Base-by-base conservation (phyloP, 2,113 vertebrate genomes). In the Hassar affinis region DNA sequence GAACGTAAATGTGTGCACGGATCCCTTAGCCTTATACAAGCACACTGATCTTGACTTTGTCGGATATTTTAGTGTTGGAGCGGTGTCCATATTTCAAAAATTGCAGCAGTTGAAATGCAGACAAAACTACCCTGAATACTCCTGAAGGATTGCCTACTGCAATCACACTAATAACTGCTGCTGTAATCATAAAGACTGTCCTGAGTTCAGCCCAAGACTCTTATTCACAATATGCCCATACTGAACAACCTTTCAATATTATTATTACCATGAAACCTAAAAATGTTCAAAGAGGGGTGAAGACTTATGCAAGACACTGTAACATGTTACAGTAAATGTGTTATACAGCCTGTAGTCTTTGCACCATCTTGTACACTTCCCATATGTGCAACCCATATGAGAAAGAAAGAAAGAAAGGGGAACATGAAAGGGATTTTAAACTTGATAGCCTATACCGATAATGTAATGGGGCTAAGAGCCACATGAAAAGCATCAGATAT, bases 381-480 rank as follows among this genome's bases (percentile, higher is more conserved):
- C 96, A 96, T 95, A 95, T 95, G 97, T 95, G 94, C 95, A 93
- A 94, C 93, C 95, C 96, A 96, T 95, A 96, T 97, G 96, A 94
- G 95, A 93, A 82, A 93, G 94, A 89, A 91, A 91, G 85, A 87
- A 90, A 91, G 12, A 87, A 93, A 91, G 93, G 22, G 91, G 93
- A 22, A 99, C 96, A 97, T 99, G 95, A 98, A 99, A 99, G 96
- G 93, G 92, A 93, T 93, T 92, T 85, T 69, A 62, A 71, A 91
- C 91, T 91, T 90, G 90, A 89, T 91, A 91, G 91, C 89, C 81
- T 51, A 85, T 91, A 91, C 91, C 90, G 90, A 94, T 92, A 96
- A 94, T 95, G 94, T 95, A 94, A 94, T 93, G 94, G 94, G 95
- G 95, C 95, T 94, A 95, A 93, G 93, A 95, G 95, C 96, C 97